Evolutionary conservation across 92 coral and sea anemone genomes (phyloP).

Genomic region (Anthopleura xanthogrammica): DNA sequence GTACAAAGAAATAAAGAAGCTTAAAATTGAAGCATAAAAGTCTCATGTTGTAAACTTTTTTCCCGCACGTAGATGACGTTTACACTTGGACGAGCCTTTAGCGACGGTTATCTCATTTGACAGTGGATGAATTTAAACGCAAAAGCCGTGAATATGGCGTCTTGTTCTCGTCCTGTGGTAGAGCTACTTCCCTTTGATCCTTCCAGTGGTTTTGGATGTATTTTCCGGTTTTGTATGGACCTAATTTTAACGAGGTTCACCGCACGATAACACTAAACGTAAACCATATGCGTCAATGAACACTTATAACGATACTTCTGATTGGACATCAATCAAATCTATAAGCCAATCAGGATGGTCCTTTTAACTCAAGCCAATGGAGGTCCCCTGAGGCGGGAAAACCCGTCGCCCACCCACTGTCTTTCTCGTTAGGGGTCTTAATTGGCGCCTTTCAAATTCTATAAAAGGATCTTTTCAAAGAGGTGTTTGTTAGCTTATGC

Average conservation of each 20-base stretch:
- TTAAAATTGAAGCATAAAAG: neutral
- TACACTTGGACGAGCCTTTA: neutral
- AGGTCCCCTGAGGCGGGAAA: slow-evolving; percentile 42
- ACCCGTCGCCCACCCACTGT: slow-evolving; percentile 30
- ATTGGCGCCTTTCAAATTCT: slow-evolving; percentile 17
- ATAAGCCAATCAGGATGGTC: slow-evolving; percentile 20
- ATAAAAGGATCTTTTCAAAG: slow-evolving; percentile 4
- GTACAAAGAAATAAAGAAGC: neutral
- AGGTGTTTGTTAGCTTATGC: neutral
- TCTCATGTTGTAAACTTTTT: slow-evolving; percentile 1
- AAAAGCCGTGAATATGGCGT: slow-evolving; percentile 11
- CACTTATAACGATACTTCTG: slow-evolving; percentile 11
- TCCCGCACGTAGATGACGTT: neutral
- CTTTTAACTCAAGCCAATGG: neutral
- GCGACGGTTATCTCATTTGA: slow-evolving; percentile 10
- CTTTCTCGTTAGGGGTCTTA: slow-evolving; percentile 16
- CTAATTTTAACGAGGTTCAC: slow-evolving; percentile 31
- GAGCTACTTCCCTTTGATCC: slow-evolving; percentile 10
- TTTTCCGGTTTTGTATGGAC: slow-evolving; percentile 23
- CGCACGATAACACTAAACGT: slow-evolving; percentile 12
- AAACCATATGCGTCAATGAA: slow-evolving; percentile 35
- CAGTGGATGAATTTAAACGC: slow-evolving; percentile 14
- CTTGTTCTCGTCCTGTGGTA: neutral
- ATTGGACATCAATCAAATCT: slow-evolving; percentile 15
- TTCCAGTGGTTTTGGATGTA: neutral